These are phyloP conservation scores for Torymus texanus DNA, from an alignment of 2,888 invertebrate species.

Conservation along the genomic window DNA sequence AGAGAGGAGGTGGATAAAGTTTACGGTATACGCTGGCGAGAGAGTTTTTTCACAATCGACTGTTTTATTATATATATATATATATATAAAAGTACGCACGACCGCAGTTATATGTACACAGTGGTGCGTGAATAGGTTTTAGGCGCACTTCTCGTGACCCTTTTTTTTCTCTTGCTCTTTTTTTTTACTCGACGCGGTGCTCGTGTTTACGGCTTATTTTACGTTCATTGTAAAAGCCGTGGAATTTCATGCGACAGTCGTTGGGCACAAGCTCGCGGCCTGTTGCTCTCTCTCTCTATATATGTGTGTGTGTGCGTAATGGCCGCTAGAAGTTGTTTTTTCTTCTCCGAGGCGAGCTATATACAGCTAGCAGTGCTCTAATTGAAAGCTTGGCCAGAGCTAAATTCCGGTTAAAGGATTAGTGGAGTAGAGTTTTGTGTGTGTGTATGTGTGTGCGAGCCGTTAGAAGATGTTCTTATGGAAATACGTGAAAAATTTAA, in stretches of 20 bases:
- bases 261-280: not conserved
- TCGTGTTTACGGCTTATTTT: constrained; percentile 39
- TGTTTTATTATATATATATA: not conserved
- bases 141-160: constrained; percentile 20
- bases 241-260: constrained; percentile 18
- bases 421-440: not conserved
- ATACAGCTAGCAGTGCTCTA: not conserved
- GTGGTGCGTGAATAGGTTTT: constrained; percentile 20
- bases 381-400: constrained; percentile 14
- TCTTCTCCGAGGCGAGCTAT: not conserved
- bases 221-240: constrained; percentile 36
- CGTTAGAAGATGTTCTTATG: too few relatives aligned
- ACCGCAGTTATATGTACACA: too few relatives aligned
- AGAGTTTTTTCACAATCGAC: constrained; percentile 15
- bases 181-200: constrained; percentile 7
- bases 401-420: constrained; percentile 4
- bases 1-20: too few relatives aligned
- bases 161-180: not conserved
- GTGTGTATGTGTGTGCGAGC: not conserved
- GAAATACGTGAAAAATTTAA: too few relatives aligned
- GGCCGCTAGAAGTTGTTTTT: too few relatives aligned
- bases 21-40: too few relatives aligned
- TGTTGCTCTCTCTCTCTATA: not conserved
- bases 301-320: too few relatives aligned
- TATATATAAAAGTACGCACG: constrained; percentile 1